Conservation (phyloP, 1,140 invertebrate species). For the Charaxes varanes region DNA sequence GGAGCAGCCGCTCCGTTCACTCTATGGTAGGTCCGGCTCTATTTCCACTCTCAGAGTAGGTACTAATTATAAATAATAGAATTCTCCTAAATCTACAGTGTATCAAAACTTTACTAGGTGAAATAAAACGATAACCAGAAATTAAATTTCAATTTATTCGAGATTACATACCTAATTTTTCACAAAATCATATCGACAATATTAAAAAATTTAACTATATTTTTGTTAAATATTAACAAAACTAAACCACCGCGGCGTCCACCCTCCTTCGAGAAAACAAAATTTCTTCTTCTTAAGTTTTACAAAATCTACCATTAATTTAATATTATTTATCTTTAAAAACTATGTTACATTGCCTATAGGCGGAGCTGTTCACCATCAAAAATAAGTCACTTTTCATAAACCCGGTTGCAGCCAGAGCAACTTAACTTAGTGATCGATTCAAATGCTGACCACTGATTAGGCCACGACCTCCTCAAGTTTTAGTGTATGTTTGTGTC, state of each 20-base stretch:
- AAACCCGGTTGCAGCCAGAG: no score
- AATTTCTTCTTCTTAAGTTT: slow-evolving; percentile 13
- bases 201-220: slow-evolving; percentile 22
- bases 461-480: no score
- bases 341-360: slow-evolving; percentile 8
- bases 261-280: slow-evolving; percentile 10
- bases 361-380: no score
- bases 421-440: no score
- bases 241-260: slow-evolving; percentile 11
- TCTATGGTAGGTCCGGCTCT: no score
- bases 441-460: no score
- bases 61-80: background rate
- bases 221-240: slow-evolving; percentile 31
- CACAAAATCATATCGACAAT: slow-evolving; percentile 25
- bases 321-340: background rate
- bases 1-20: no score
- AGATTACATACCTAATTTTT: slow-evolving; percentile 52
- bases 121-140: slow-evolving; percentile 33
- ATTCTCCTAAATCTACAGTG: background rate
- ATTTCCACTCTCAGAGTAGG: no score
- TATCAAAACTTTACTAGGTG: background rate
- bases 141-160: slow-evolving; percentile 48
- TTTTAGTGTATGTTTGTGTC: no score
- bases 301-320: slow-evolving; percentile 33
- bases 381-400: no score